Evolutionary conservation across 2,113 vertebrate species (phyloP).

Genomic region (Otis tarda): DNA sequence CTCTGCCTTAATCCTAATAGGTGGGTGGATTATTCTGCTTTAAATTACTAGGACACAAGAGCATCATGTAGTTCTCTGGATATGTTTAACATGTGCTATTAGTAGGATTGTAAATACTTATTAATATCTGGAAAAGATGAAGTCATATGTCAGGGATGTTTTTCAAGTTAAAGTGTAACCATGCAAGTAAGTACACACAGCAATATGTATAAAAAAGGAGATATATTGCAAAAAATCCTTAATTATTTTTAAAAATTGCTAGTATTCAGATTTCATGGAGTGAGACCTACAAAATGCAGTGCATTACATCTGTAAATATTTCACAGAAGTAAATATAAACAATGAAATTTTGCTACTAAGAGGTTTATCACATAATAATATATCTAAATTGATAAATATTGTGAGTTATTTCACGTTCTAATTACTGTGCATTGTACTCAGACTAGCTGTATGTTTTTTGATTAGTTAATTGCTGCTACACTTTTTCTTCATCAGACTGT

Average conservation of each 20-base stretch:
- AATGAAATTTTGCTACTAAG: neutral
- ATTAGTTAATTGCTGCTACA: neutral
- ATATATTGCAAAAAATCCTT: accelerated
- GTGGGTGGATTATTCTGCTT: neutral
- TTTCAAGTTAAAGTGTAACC: neutral
- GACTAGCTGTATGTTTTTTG: neutral
- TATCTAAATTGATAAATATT: neutral
- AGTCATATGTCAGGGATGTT: neutral
- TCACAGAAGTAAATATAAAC: neutral
- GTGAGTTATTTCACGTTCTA: neutral
- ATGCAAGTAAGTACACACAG: neutral
- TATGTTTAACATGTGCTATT: neutral
- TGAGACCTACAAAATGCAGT: neutral
- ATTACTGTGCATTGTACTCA: neutral
- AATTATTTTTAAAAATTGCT: neutral
- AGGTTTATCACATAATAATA: neutral
- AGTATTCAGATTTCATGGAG: neutral
- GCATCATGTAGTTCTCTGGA: neutral
- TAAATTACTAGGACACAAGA: neutral
- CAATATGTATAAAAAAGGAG: neutral
- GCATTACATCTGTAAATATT: neutral
- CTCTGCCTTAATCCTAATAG: neutral
- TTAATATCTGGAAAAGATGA: neutral
- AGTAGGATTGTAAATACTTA: neutral
- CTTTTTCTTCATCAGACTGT: neutral